Evolutionary conservation across 2,797 vertebrate genomes (phyloP).

Genomic region (Vipera ursinii): DNA sequence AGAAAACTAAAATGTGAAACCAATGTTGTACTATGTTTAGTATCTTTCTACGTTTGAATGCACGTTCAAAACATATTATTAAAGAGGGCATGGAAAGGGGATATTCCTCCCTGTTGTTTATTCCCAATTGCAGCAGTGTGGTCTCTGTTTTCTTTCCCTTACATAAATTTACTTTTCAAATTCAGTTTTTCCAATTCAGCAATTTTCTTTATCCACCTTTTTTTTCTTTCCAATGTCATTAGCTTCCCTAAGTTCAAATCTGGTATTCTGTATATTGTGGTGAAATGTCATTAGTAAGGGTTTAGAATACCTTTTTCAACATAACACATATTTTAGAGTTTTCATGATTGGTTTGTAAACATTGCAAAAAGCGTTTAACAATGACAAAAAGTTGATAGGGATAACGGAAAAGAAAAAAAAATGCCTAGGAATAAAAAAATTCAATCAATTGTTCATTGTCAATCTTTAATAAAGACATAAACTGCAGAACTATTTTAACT

Average conservation of each 20-base stretch:
- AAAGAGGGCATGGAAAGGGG: background rate
- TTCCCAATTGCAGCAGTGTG: background rate
- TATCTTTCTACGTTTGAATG: background rate
- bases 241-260: background rate
- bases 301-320: background rate
- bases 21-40: background rate
- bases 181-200: slow-evolving; percentile 2
- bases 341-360: background rate
- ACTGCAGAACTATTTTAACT: background rate
- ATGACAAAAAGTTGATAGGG: background rate
- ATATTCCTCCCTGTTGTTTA: background rate
- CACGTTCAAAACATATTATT: background rate
- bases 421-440: background rate
- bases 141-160: background rate
- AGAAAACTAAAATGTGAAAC: background rate
- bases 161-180: slow-evolving; percentile 2
- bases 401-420: too few species aligned
- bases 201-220: background rate
- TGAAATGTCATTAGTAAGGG: slow-evolving; percentile 8
- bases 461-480: background rate
- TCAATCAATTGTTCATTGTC: background rate
- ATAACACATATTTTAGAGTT: background rate
- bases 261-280: background rate
- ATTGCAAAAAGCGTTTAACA: background rate
- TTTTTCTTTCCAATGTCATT: background rate